Evolutionary conservation across 2,888 invertebrate species (phyloP).

Genomic region (Lithophane ornitopus): DNA sequence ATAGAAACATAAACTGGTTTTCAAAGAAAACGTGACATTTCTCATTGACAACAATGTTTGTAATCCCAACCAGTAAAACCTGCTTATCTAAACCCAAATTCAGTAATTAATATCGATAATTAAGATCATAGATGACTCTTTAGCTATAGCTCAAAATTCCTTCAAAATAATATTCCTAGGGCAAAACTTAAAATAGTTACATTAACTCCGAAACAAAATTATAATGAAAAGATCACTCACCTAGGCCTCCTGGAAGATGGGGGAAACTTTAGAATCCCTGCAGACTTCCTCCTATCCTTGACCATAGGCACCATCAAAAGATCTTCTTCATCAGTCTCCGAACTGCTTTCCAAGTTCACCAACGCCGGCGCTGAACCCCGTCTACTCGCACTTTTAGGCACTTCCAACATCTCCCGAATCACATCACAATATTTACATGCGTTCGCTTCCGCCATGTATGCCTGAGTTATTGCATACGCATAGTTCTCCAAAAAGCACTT

Average conservation of each 20-base stretch:
- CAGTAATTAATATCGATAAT: neutral
- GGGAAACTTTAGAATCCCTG: constrained; percentile 86
- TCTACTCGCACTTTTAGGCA: constrained; percentile 83
- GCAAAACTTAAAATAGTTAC: neutral
- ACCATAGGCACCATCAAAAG: constrained; percentile 87
- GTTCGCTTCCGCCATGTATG: constrained; percentile 84
- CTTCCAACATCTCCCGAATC: constrained; percentile 86
- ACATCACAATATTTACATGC: constrained; percentile 89
- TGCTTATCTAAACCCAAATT: neutral
- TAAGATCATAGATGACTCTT: neutral
- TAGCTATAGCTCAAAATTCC: neutral
- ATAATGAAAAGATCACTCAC: constrained; percentile 76
- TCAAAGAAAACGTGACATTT: neutral
- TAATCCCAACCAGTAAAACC: neutral
- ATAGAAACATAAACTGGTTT: neutral
- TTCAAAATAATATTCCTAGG: neutral
- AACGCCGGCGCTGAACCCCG: constrained; percentile 91
- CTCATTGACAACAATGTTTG: neutral
- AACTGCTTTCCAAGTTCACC: constrained; percentile 85
- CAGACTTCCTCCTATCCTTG: constrained; percentile 89
- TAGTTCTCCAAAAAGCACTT: constrained; percentile 89
- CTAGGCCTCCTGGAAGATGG: constrained; percentile 84
- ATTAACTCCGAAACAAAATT: neutral
- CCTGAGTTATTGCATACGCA: constrained; percentile 86
- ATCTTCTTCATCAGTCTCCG: constrained; percentile 85